Conservation (phyloP, 2,888 invertebrate genomes). For the Nowickia ferox region DNA sequence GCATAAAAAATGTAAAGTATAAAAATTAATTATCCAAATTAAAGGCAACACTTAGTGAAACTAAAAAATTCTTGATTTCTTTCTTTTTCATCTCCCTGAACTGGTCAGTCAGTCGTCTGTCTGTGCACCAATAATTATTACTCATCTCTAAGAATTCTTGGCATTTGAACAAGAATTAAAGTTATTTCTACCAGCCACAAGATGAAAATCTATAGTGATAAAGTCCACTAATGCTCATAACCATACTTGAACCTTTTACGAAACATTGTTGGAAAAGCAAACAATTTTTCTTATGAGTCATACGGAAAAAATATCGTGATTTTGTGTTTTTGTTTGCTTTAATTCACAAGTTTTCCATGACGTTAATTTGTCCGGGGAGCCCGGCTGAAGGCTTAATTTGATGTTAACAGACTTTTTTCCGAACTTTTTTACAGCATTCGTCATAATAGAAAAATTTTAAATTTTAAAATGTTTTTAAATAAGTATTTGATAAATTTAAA, state of each 20-base stretch:
- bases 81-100: not conserved
- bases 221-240: not conserved
- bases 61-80: not conserved
- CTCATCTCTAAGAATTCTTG: slow-evolving; percentile 21
- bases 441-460: not conserved
- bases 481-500: not conserved
- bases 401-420: not conserved
- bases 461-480: not conserved
- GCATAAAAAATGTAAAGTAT: too few species aligned
- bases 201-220: slow-evolving; percentile 13
- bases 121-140: slow-evolving; percentile 24
- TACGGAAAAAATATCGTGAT: slow-evolving; percentile 21
- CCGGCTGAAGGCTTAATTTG: not conserved
- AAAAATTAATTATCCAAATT: not conserved
- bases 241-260: not conserved
- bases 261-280: slow-evolving; percentile 4
- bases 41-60: not conserved
- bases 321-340: slow-evolving; percentile 6
- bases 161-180: slow-evolving; percentile 15
- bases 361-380: not conserved
- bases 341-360: slow-evolving; percentile 17
- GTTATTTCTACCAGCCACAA: not conserved
- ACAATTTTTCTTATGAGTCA: slow-evolving; percentile 55
- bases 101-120: not conserved
- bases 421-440: not conserved